A percentile compares a stretch with the other conserved stretches of the same genome.
Evolutionary conservation across 2,797 vertebrate genomes (phyloP).

Genomic region (Anolis apletophallus): DNA sequence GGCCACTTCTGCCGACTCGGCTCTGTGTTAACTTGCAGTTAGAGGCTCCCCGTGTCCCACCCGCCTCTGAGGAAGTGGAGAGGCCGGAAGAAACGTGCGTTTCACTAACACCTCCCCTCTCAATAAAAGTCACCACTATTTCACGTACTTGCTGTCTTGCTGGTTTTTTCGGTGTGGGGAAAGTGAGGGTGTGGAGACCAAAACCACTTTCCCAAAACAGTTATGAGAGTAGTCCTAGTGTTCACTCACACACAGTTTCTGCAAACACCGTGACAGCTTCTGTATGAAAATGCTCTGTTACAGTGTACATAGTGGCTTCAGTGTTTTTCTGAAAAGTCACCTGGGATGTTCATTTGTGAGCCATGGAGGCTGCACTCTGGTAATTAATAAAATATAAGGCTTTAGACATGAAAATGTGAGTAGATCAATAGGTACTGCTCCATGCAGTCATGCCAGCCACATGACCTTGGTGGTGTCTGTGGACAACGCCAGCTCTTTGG

Average conservation of each 20-base stretch:
- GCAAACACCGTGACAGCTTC: not conserved
- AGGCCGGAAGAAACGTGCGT: constrained; percentile 75
- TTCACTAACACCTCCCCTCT: constrained; percentile 72
- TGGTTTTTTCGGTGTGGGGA: not conserved
- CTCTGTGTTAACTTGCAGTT: constrained; percentile 69
- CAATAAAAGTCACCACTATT: constrained; percentile 78
- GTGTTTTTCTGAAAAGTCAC: too few species aligned
- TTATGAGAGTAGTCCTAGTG: not conserved
- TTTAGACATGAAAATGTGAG: too few species aligned
- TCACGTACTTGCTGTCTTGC: constrained; percentile 31
- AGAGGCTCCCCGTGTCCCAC: constrained; percentile 69
- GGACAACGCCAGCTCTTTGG: too few species aligned
- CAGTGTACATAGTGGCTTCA: too few species aligned
- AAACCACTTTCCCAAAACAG: not conserved
- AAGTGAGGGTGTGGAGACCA: not conserved
- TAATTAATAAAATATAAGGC: not conserved
- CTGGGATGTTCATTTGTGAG: not conserved
- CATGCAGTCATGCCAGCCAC: too few species aligned
- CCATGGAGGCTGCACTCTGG: not conserved
- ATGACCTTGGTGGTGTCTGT: too few species aligned
- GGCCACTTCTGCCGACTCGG: constrained; percentile 60
- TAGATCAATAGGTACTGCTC: too few species aligned
- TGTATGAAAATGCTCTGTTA: not conserved
- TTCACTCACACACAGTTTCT: not conserved
- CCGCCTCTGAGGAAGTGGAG: constrained; percentile 73